Evolutionary conservation across 2,888 invertebrate genomes (phyloP).

Genomic region (Nomada lathburiana): DNA sequence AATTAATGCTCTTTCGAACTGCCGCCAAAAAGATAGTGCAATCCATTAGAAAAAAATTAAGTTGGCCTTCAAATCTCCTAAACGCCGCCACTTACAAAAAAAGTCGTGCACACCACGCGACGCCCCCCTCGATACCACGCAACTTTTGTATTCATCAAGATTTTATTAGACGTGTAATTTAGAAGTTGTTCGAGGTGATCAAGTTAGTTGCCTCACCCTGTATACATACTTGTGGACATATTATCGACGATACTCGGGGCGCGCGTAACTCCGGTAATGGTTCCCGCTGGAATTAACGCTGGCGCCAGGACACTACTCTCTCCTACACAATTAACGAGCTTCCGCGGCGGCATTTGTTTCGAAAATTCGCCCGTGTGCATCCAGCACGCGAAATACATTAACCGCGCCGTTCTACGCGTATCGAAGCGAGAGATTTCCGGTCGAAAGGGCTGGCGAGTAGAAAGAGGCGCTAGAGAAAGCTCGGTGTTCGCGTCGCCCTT

Average conservation of each 20-base stretch:
- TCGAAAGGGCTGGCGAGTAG: conserved; percentile 5
- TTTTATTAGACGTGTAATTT: too few species aligned
- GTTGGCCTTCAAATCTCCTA: too few species aligned
- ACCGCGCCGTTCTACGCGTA: background rate
- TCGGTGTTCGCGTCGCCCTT: conserved; percentile 42
- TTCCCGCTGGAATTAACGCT: conserved; percentile 67
- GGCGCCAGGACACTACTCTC: conserved; percentile 43
- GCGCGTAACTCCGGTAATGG: conserved; percentile 53
- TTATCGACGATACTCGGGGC: conserved; percentile 46
- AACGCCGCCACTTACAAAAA: too few species aligned
- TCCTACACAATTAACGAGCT: conserved; percentile 70
- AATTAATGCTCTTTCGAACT: too few species aligned
- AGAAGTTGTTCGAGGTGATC: too few species aligned
- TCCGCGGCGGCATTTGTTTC: conserved; percentile 68
- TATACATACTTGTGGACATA: background rate
- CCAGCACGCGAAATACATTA: conserved; percentile 38
- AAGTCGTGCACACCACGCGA: too few species aligned
- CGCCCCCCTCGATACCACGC: too few species aligned
- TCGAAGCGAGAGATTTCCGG: conserved; percentile 3
- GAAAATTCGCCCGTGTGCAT: conserved; percentile 59
- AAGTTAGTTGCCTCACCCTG: too few species aligned
- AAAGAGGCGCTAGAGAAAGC: background rate
- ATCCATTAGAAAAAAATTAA: too few species aligned
- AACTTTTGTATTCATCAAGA: too few species aligned
- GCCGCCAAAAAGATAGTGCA: too few species aligned